These are phyloP conservation scores for Arremon aurantiirostris DNA, from an alignment of 2,797 vertebrate species.

Conservation along the genomic window DNA sequence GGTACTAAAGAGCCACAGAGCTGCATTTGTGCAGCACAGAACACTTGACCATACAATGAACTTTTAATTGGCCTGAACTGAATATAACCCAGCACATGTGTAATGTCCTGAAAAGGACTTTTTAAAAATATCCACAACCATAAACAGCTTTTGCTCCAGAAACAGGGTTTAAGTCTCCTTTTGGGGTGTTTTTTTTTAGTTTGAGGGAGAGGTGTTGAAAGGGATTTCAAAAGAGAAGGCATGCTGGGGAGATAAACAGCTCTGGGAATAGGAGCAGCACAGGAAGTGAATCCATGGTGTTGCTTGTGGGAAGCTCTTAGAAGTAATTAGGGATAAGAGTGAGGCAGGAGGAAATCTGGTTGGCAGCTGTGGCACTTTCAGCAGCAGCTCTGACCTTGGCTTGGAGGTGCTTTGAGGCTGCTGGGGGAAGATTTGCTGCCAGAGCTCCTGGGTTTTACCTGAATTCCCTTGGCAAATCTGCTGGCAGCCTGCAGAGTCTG, in stretches of 20 bases:
- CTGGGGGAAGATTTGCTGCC: neutral
- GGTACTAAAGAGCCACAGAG: neutral
- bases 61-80: neutral
- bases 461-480: neutral
- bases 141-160: neutral
- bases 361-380: neutral
- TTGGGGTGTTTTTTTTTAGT: neutral
- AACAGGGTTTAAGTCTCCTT: neutral
- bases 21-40: neutral
- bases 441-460: neutral
- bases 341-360: slow-evolving; percentile 37
- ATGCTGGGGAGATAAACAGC: neutral
- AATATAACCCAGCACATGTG: neutral
- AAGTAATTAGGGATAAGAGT: slow-evolving; percentile 29
- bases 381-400: neutral
- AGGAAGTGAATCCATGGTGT: neutral
- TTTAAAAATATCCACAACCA: neutral
- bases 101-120: neutral
- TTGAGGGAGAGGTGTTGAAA: neutral
- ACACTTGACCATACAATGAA: neutral
- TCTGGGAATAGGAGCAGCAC: neutral
- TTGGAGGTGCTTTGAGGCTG: neutral
- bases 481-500: neutral
- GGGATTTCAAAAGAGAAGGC: slow-evolving; percentile 25
- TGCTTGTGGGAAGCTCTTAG: slow-evolving; percentile 11